Percentiles rank a stretch among this genome's conserved stretches.
phyloP scores from a whole-genome alignment of 1,140 invertebrate genomes.

The Lasioglossum albipes region DNA sequence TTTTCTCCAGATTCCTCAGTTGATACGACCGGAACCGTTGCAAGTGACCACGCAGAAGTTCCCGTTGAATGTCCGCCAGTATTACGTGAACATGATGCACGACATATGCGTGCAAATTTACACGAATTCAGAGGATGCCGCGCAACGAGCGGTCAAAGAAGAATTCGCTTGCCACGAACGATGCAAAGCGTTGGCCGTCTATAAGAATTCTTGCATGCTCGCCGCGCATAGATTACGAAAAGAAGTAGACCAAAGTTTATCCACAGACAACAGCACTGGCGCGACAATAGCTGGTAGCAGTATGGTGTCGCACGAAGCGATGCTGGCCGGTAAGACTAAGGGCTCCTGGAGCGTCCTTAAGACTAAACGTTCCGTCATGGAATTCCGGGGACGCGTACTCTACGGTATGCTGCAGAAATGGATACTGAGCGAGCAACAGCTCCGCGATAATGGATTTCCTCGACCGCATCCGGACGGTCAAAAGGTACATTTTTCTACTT shows the following conservation, averaged over 20 bases:
- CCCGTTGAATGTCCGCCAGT: slow-evolving; percentile 89
- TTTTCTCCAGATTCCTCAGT: slow-evolving; percentile 76
- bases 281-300: slow-evolving; percentile 64
- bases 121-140: slow-evolving; percentile 84
- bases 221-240: slow-evolving; percentile 88
- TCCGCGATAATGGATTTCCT: slow-evolving; percentile 93
- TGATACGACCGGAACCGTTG: slow-evolving; percentile 82
- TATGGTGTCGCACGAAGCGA: slow-evolving; percentile 83
- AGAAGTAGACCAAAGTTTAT: slow-evolving; percentile 82
- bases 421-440: slow-evolving; percentile 87
- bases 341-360: slow-evolving; percentile 87
- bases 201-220: slow-evolving; percentile 91
- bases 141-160: slow-evolving; percentile 84
- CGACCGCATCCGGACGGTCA: slow-evolving; percentile 82
- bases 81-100: slow-evolving; percentile 92
- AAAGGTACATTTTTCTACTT: slow-evolving; percentile 59
- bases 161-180: slow-evolving; percentile 89
- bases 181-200: slow-evolving; percentile 89
- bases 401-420: slow-evolving; percentile 79
- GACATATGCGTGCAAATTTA: slow-evolving; percentile 92
- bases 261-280: slow-evolving; percentile 64
- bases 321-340: slow-evolving; percentile 84
- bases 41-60: slow-evolving; percentile 90
- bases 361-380: slow-evolving; percentile 76
- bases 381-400: slow-evolving; percentile 78